phyloP scores from a whole-genome alignment of 2,113 vertebrate genomes.

The Carassius auratus region DNA sequence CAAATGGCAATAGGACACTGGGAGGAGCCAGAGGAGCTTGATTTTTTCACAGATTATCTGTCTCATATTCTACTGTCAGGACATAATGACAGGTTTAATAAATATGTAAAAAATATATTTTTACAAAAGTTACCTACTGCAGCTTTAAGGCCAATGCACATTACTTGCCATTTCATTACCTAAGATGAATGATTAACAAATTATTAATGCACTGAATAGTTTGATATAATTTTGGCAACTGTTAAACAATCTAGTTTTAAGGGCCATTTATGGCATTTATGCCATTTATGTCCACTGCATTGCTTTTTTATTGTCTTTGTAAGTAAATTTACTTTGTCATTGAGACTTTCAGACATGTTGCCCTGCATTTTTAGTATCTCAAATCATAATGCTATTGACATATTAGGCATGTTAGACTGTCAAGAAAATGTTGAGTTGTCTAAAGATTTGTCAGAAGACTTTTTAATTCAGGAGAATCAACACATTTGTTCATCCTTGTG shows the following conservation, averaged over 20 bases:
- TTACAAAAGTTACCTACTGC: no score
- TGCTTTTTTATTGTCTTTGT: background rate
- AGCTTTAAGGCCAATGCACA: background rate
- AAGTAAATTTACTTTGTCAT: background rate
- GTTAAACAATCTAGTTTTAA: background rate
- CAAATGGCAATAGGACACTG: no score
- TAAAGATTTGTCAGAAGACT: background rate
- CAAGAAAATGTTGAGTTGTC: background rate
- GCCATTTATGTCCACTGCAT: no score
- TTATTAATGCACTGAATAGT: background rate
- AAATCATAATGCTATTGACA: background rate
- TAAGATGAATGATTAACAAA: background rate
- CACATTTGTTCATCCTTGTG: background rate
- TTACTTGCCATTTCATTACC: constrained; percentile 36
- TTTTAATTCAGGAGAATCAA: background rate
- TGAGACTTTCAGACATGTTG: background rate
- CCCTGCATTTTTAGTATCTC: background rate
- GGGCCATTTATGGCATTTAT: no score
- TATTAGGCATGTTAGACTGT: no score
- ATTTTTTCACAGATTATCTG: no score
- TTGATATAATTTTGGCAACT: background rate
- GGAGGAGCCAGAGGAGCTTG: no score
- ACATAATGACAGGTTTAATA: no score
- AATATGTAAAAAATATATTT: no score
- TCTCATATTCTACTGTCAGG: no score